A percentile compares a stretch with the other conserved stretches of the same genome.
These are phyloP conservation scores for Odontomachus brunneus DNA, from an alignment of 1,140 invertebrate genomes.

Conservation along the genomic window DNA sequence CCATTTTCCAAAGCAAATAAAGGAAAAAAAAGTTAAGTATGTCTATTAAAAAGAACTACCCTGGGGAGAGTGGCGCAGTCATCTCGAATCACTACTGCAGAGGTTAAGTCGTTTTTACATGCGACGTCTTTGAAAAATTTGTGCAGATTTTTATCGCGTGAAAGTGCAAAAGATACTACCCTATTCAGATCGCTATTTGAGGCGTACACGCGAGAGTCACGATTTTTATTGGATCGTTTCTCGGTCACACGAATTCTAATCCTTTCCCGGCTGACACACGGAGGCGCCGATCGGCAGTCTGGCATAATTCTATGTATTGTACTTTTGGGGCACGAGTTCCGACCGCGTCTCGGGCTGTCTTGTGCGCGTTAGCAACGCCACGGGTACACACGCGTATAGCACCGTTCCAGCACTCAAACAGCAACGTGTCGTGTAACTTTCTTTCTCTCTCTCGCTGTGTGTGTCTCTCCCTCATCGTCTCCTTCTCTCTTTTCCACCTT, in stretches of 20 bases:
- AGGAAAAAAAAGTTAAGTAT: no score
- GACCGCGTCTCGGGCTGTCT: conserved; percentile 32
- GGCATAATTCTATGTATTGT: conserved; percentile 39
- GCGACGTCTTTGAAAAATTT: no score
- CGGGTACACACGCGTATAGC: conserved; percentile 5
- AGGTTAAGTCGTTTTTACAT: no score
- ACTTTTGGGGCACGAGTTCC: conserved; percentile 52
- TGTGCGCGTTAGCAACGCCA: conserved; percentile 31
- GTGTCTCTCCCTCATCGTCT: neutral
- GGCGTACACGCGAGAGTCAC: neutral
- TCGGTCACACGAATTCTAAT: neutral
- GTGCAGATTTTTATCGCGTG: neutral
- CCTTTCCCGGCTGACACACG: neutral
- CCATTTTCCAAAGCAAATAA: no score
- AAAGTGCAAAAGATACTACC: neutral
- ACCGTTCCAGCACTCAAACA: conserved; percentile 27
- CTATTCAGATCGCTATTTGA: neutral
- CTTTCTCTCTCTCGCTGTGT: neutral
- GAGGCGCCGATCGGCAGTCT: conserved; percentile 9
- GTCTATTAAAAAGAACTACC: no score
- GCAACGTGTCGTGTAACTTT: conserved; percentile 3
- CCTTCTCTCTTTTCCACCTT: conserved; percentile 1
- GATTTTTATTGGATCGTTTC: neutral
- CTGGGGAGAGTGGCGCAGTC: no score
- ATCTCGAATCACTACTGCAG: no score